Evolutionary conservation across 2,888 invertebrate genomes (phyloP), one percentile per base, ranked within the genome.

Genomic region (Epirrhoe tristata): DNA sequence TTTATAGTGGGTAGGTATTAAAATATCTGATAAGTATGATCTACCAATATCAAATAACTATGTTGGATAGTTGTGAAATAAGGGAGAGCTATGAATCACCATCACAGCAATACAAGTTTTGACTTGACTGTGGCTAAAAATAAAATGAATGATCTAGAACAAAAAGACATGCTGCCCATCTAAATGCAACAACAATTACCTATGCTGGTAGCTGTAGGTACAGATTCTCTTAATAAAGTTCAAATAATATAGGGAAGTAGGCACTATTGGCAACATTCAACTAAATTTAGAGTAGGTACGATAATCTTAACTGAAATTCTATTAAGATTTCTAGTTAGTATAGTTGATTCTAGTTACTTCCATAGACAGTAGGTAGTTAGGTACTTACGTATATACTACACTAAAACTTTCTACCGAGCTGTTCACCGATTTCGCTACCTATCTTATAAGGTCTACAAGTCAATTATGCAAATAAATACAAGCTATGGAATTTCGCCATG

Each of bases 401-500:
- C 36, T 24, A n/a, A 17, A 51, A 60, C 52, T 63, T 55, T 57
- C 51, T 58, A 67, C n/a, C 4, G 66, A 57, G 43, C 14, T 53
- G 46, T 55, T 24, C 48, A 58, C n/a, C 56, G 67, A 74, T 79
- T 78, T 78, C 76, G 56, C 76, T 67, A 57, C 58, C 56, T 64
- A 57, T 59, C 56, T 64, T 60, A 65, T 58, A 63, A 58, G 67
- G 67, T 66, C 69, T 53, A 59, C 17, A 31, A 34, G 63, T 69
- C 66, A 67, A 76, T 67, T 85, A 84, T 86, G 86, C 82, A 83
- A 87, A 87, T 83, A 78, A 67, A 73, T 70, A 69, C 71, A 77
- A 70, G 73, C 77, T 78, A 81, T 70, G 73, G 73, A 79, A 81
- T 85, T 85, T 83, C 79, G 78, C 78, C 77, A 76, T 75, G 74